phyloP scores from a whole-genome alignment of 2,888 invertebrate genomes.

The Cryptocephalus moraei region DNA sequence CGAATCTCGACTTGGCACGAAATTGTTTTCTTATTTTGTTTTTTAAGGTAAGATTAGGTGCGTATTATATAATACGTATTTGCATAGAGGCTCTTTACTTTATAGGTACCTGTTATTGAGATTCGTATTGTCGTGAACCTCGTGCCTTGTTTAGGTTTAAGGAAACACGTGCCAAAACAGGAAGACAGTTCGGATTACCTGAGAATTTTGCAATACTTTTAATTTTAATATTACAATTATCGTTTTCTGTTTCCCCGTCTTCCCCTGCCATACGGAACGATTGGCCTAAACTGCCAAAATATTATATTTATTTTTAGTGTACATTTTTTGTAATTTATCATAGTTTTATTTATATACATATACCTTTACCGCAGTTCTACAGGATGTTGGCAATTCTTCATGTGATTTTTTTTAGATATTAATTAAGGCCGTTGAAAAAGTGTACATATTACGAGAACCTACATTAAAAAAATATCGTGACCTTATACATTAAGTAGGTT shows the following conservation, averaged over 20 bases:
- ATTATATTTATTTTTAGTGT: conserved; percentile 15
- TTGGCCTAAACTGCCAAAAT: conserved; percentile 12
- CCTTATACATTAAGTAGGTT: conserved; percentile 20
- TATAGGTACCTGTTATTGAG: too few relatives aligned
- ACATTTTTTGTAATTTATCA: conserved; percentile 6
- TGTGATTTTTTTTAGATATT: conserved; percentile 16
- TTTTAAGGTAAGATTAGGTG: too few relatives aligned
- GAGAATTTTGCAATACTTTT: conserved; percentile 14
- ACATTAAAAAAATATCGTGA: conserved; percentile 17
- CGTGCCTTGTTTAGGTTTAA: conserved; percentile 26
- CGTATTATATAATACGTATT: too few relatives aligned
- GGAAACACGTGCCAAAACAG: conserved; percentile 27
- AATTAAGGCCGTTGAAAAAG: conserved; percentile 1
- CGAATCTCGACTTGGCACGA: too few relatives aligned
- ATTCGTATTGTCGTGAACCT: conserved; percentile 5
- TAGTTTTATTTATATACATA: too few relatives aligned
- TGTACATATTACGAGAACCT: conserved; percentile 2
- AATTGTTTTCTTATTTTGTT: too few relatives aligned
- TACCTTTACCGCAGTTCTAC: too few relatives aligned
- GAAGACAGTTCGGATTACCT: conserved; percentile 19
- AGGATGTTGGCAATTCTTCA: conserved; percentile 12
- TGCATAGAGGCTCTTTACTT: too few relatives aligned
- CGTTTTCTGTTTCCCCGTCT: conserved; percentile 13
- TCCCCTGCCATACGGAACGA: conserved; percentile 16
- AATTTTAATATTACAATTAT: conserved; percentile 3